Percentiles rank a stretch among this genome's conserved stretches.
These are phyloP conservation scores for Lepilemur septentrionalis DNA, from an alignment of 2,797 vertebrate species.

Conservation along the genomic window DNA sequence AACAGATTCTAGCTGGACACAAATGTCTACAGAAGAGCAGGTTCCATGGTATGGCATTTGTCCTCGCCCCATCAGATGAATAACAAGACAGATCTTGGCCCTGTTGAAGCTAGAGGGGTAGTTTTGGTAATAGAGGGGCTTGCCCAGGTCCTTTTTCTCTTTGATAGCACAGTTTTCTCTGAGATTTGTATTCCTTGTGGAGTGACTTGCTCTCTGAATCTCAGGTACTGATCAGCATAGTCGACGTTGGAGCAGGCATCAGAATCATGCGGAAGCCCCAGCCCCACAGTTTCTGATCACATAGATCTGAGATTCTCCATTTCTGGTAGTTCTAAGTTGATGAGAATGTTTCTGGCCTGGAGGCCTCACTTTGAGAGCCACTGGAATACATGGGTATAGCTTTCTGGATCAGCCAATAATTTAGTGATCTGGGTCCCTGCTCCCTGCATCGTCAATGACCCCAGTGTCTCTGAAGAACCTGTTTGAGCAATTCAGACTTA, in stretches of 20 bases:
- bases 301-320: neutral
- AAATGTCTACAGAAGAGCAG: neutral
- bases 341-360: neutral
- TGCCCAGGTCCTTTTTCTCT: neutral
- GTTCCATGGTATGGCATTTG: neutral
- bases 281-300: neutral
- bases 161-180: neutral
- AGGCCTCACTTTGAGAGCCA: neutral
- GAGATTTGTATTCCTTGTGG: neutral
- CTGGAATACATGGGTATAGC: neutral
- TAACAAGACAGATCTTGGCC: neutral
- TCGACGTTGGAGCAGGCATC: neutral
- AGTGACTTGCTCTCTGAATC: neutral
- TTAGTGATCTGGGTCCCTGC: neutral
- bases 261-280: neutral
- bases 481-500: neutral
- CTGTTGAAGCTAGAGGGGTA: neutral
- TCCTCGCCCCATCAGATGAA: neutral
- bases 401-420: neutral
- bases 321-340: neutral
- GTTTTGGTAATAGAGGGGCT: neutral
- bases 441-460: neutral
- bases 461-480: neutral
- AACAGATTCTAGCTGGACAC: neutral
- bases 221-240: neutral